phyloP scores from a whole-genome alignment of 2,888 invertebrate species.

The Digitonthophagus gazella region DNA sequence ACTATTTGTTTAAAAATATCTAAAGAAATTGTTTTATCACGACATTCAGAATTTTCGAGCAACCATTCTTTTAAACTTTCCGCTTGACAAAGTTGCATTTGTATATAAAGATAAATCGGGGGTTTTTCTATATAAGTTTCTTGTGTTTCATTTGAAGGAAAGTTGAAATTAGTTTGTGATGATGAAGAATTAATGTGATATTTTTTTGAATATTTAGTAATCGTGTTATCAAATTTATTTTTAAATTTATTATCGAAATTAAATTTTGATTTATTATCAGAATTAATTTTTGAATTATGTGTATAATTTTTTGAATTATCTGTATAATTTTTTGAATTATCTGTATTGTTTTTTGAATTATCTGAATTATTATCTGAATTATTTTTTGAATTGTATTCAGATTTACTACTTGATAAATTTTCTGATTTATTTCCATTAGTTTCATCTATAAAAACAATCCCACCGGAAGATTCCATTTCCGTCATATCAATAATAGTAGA shows the following conservation, averaged over 20 bases:
- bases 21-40: constrained; percentile 56
- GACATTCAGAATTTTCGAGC: constrained; percentile 53
- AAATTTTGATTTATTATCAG: no score
- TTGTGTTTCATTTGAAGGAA: neutral
- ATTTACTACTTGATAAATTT: neutral
- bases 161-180: neutral
- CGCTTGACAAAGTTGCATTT: constrained; percentile 93
- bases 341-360: no score
- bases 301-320: no score
- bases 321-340: no score
- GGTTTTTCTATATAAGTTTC: neutral
- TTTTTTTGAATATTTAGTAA: neutral
- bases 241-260: no score
- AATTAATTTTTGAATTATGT: no score
- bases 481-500: constrained; percentile 23
- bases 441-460: constrained; percentile 9
- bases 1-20: constrained; percentile 87
- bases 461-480: constrained; percentile 4
- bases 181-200: neutral
- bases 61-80: constrained; percentile 93
- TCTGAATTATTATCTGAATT: no score
- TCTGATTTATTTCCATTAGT: neutral
- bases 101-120: constrained; percentile 83
- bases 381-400: neutral
- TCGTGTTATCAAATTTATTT: no score